Evolutionary conservation across 2,113 vertebrate species (phyloP).

Genomic region (Alosa alosa): DNA sequence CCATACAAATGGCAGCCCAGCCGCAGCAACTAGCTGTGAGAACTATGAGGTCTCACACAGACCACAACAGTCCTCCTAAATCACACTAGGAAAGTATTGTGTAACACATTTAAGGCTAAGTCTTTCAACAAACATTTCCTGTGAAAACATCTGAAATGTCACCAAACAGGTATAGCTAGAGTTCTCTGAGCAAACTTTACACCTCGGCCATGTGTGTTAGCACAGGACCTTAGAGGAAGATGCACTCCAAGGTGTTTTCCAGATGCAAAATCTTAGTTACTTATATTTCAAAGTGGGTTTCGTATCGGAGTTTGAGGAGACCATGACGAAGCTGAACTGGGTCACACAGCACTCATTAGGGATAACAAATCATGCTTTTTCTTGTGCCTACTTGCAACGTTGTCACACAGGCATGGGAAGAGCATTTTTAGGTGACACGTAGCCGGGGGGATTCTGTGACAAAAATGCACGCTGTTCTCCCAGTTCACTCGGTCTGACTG

Average conservation of each 20-base stretch:
- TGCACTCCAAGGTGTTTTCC: background rate
- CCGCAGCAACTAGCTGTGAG: background rate
- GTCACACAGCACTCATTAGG: background rate
- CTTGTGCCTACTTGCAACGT: background rate
- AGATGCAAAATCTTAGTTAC: background rate
- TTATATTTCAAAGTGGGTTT: background rate
- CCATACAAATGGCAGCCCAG: background rate
- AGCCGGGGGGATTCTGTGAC: background rate
- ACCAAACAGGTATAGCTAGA: background rate
- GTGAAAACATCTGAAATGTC: background rate
- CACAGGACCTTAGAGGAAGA: background rate
- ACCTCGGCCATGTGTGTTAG: background rate
- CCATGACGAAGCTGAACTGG: background rate
- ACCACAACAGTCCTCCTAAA: background rate
- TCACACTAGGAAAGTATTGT: background rate
- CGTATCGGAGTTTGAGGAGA: background rate
- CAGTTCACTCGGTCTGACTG: background rate
- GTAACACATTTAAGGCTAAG: background rate
- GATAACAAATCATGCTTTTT: background rate
- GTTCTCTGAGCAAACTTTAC: background rate
- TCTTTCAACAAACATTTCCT: background rate
- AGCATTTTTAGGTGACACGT: background rate
- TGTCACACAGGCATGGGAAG: background rate
- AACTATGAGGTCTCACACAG: background rate
- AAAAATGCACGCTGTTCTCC: background rate